These are phyloP conservation scores for Oscarella lobularis DNA, from an alignment of 37 sponge, comb jelly and placozoan genomes.

Conservation along the genomic window DNA sequence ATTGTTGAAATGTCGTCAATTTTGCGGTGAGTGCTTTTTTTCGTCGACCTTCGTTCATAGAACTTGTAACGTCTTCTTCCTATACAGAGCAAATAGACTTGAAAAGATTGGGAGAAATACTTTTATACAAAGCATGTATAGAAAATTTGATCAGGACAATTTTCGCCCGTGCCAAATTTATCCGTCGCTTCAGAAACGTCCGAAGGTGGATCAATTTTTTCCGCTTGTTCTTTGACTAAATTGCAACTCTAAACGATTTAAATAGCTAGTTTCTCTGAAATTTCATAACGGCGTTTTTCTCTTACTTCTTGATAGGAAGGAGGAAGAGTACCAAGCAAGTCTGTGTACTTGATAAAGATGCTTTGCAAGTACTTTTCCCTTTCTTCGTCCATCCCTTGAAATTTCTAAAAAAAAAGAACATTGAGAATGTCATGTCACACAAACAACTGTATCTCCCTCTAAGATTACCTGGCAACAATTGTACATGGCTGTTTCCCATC, in stretches of 20 bases:
- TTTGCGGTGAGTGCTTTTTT: neutral
- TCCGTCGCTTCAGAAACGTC: neutral
- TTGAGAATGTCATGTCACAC: neutral
- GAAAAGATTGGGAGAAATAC: neutral
- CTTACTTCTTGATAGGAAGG: constrained; percentile 31
- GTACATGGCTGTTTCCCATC: constrained; percentile 71
- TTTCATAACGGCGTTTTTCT: neutral
- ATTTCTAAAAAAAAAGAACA: constrained; percentile 14
- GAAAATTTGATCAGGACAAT: neutral
- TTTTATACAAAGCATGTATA: neutral
- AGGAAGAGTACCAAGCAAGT: constrained; percentile 23
- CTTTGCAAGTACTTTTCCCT: constrained; percentile 30
- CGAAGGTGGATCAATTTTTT: neutral
- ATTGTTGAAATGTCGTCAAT: neutral
- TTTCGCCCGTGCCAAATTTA: neutral
- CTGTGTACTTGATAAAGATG: constrained; percentile 31
- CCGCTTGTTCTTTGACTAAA: too few species aligned
- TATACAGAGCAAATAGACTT: constrained; percentile 5
- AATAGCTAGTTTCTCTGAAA: too few species aligned
- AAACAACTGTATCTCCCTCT: neutral
- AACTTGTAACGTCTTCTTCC: constrained; percentile 43
- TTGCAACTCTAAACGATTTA: too few species aligned
- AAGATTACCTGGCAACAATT: constrained; percentile 40
- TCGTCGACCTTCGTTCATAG: constrained; percentile 30
- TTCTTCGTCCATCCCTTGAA: constrained; percentile 40